Base-by-base conservation (phyloP, 2,797 vertebrate genomes). In the Dendrocincla fuliginosa region DNA sequence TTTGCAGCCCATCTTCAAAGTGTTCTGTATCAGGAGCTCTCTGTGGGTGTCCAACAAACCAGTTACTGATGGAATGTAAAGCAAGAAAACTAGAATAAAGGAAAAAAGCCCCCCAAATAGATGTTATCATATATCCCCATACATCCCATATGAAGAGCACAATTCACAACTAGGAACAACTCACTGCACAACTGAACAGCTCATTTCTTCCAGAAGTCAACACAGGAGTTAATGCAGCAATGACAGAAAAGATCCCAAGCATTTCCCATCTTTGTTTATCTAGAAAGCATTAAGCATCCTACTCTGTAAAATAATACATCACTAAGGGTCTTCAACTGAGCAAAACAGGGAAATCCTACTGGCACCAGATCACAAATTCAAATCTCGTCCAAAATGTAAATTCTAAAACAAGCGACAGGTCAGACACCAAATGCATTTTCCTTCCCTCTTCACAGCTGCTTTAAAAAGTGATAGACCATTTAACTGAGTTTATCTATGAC, bases 1-100 rank as follows among this genome's bases (percentile, higher is more conserved):
- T 93, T 96, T 87, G 71, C 83, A 75, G 18, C 61, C 74, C 80
- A 90, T 95, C 87, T 94, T 97, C 87, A 95, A 94, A 95, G 91
- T 42, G 64, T 86, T 90, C 25, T 0, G 0, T 95, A 96, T 93
- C 95, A 95, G 68, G 47, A 94, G 47, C 16, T 94, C 94, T 87
- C 96, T 76, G 81, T 70, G 92, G 94, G 94, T 89, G 84, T 90
- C 86, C 83, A 93, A 89, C 44, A 80, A 85, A 65, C 44, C 86
- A 90, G 82, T 87, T 80, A 84, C 41, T 52, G 76, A 70, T 52
- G 87, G 94, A 96, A 97, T 93, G 90, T 91, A 96, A 93, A 90
- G 65, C 56, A 87, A 84, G 65, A 92, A 33, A 74, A 85, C 13
- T 15, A 89, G 30, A 86, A 76, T 55, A 63, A 82, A 67, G 75